Base-by-base conservation (phyloP, 2,113 vertebrate species). In the Tychaedon coryphoeus region DNA sequence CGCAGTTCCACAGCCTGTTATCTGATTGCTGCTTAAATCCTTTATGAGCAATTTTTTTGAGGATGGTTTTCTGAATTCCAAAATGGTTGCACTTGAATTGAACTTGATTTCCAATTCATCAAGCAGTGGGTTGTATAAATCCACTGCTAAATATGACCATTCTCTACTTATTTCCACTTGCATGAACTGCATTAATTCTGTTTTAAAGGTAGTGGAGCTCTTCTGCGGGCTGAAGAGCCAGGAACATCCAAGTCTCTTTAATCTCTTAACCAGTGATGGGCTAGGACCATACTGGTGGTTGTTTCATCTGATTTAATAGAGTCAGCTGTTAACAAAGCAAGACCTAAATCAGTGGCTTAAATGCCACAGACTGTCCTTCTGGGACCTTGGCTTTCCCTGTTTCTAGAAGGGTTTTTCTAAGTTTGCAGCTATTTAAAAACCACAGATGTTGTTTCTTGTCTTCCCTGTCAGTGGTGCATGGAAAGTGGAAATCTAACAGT, bases 401-500 rank as follows among this genome's bases (percentile, higher is more conserved):
- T 87, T 90, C 73, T 75, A 31, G 69, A 64, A 43, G 20, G 23
- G 4, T n/a, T 91, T 86, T 75, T n/a, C 31, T 60, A 61, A 51
- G 34, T 95, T 90, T 90, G 31, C 15, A 76, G 66, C 36, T 94
- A 78, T 94, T 94, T 85, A 69, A 61, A 92, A 94, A 85, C 19
- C 36, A 85, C 71, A 87, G 85, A 88, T 85, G 57, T 88, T 90
- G 14, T 65, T 92, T 82, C 53, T 92, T 90, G 50, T 85, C 53
- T 58, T 90, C 88, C 24, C 54, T 76, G 36, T 75, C 74, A 76
- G 0, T 23, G 71, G 31, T 90, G 20, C 74, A n/a, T 72, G 14
- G 66, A 56, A 94, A 84, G 48, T 29, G 8, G 24, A 78, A 89
- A 90, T 87, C 65, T 87, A 87, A 81, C 40, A 71, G 84, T 45